A percentile compares a stretch with the other conserved stretches of the same genome.
Evolutionary conservation across 1,140 invertebrate genomes (phyloP).

Genomic region (Drosophila nikananu): DNA sequence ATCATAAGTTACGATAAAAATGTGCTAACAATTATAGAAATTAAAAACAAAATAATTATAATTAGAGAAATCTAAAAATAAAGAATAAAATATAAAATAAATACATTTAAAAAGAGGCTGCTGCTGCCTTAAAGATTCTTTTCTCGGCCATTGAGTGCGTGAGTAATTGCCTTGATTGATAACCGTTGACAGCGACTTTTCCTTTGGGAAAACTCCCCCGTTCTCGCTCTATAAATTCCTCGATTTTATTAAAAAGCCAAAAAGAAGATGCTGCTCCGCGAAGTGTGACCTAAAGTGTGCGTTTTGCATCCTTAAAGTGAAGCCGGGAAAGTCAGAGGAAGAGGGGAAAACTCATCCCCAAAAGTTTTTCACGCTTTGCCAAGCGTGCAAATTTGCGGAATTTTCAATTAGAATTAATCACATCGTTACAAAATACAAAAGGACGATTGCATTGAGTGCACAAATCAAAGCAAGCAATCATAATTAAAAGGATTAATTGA

Average conservation of each 20-base stretch:
- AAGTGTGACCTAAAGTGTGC: constrained; percentile 65
- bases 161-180: constrained; percentile 52
- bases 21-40: constrained; percentile 10
- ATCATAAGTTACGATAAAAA: not conserved
- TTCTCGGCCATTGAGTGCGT: constrained; percentile 1
- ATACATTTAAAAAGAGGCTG: not conserved
- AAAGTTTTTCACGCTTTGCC: constrained; percentile 9
- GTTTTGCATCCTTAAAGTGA: constrained; percentile 35
- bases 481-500: constrained; percentile 61
- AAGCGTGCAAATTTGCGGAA: constrained; percentile 37
- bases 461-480: constrained; percentile 21
- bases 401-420: constrained; percentile 63
- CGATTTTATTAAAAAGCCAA: constrained; percentile 38
- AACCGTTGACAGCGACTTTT: constrained; percentile 46
- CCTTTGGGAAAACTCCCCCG: not conserved
- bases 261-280: not conserved
- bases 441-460: constrained; percentile 22
- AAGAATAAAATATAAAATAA: not conserved
- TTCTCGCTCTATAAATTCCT: constrained; percentile 20
- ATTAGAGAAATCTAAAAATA: too few species aligned
- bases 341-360: constrained; percentile 10
- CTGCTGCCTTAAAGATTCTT: constrained; percentile 18
- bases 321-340: constrained; percentile 1
- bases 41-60: not conserved
- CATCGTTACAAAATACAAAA: constrained; percentile 23